Evolutionary conservation across 2,888 invertebrate genomes (phyloP), one percentile per base, ranked within the genome.

Genomic region (Mantis religiosa): DNA sequence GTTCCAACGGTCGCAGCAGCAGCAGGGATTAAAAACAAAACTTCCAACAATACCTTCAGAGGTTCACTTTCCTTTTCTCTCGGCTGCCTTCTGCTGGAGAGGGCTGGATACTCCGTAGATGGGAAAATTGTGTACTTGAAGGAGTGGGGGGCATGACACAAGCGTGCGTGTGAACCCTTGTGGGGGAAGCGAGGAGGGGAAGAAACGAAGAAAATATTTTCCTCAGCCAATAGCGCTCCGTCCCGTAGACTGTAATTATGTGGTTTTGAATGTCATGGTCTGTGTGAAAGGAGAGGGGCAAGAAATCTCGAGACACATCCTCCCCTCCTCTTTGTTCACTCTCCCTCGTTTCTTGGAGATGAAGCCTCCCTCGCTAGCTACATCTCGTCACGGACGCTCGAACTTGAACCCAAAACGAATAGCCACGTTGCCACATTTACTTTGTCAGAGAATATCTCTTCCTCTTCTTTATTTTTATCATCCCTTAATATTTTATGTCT

Each of bases 241-340:
- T 81, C 30, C 28, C 81, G 20, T 15, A 71, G 25, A n/a, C 47
- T 86, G 81, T 81, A 86, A 86, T 86, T 86, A 81, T 86, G 86
- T 86, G 86, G 71, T 86, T 86, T 86, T 86, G 86, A 81, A 15
- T 28, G 86, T 86, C 81, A 12, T 85, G 84, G 84, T 25, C 47
- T 85, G 47, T 71, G 54, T n/a, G 47, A 86, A 86, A 30, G 81
- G 86, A 71, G 34, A 41, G 86, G 85, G 86, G 71, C 71, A 28
- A 85, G 54, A 71, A 71, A 71, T 20, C 54, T 71, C 54, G 54
- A 71, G 54, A 20, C 54, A 6, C 54, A 2, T 15, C 20, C 25
- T 71, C 25, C 54, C 54, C 54, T 25, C 25, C 54, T 71, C 25
- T 71, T 15, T 71, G 20, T 25, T 15, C 54, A 15, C 54, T 71